A percentile compares a stretch with the other conserved stretches of the same genome.
Evolutionary conservation across 92 coral and sea anemone genomes (phyloP).

Genomic region (Umimayanthus chanpuru): DNA sequence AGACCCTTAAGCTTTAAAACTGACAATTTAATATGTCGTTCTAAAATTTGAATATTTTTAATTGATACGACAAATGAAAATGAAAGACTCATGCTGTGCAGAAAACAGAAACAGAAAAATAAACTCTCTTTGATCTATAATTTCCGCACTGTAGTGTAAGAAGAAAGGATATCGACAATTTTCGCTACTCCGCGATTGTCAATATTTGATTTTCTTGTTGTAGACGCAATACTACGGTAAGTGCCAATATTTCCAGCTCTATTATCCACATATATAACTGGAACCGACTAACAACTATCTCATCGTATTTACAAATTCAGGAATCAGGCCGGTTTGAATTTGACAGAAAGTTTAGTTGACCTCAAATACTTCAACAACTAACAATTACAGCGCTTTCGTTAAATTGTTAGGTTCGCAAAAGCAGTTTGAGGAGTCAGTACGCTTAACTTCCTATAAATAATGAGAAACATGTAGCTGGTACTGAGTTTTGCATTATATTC

Average conservation of each 20-base stretch:
- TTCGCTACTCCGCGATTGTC: background rate
- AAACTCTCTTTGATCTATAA: too few relatives aligned
- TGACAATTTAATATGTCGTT: background rate
- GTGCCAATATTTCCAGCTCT: background rate
- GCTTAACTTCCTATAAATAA: too few relatives aligned
- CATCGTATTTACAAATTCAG: too few relatives aligned
- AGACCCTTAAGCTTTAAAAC: too few relatives aligned
- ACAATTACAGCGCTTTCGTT: background rate
- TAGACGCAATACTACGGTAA: background rate
- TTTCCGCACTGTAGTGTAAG: too few relatives aligned
- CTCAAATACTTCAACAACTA: background rate
- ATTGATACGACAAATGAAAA: conserved; percentile 4
- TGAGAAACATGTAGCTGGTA: background rate
- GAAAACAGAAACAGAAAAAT: background rate
- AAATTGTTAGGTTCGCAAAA: too few relatives aligned
- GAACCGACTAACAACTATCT: too few relatives aligned
- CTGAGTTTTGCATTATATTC: too few relatives aligned
- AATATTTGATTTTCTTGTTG: background rate
- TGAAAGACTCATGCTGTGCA: background rate
- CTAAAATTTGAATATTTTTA: conserved; percentile 3
- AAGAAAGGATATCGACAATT: background rate
- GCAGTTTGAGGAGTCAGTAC: too few relatives aligned
- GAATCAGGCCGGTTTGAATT: too few relatives aligned
- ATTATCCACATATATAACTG: background rate
- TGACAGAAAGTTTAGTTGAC: background rate